phyloP scores from a whole-genome alignment of 2,113 vertebrate species.

The Stictonetta naevosa region DNA sequence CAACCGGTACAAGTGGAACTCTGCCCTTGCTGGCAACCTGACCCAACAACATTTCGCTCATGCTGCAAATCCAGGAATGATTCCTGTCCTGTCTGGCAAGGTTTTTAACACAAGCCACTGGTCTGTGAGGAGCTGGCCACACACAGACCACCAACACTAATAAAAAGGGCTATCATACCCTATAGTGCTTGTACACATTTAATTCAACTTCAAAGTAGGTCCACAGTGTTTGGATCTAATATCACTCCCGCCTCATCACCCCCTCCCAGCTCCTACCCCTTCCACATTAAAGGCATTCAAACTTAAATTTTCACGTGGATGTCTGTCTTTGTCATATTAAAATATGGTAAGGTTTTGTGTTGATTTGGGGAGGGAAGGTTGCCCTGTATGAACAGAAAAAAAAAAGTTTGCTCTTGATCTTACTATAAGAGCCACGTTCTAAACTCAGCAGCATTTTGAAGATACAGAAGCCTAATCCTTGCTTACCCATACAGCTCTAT shows the following conservation, averaged over 20 bases:
- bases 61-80: background rate
- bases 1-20: background rate
- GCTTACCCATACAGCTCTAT: background rate
- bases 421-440: background rate
- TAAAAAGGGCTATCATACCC: background rate
- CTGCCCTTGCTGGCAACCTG: background rate
- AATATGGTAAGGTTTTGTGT: background rate
- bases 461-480: background rate
- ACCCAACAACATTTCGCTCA: background rate
- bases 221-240: background rate
- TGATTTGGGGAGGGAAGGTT: background rate
- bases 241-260: background rate
- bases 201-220: background rate
- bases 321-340: background rate
- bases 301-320: background rate
- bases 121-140: background rate
- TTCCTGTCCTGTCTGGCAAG: background rate
- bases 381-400: background rate
- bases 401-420: background rate
- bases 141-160: background rate
- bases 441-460: background rate
- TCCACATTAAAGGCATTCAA: background rate
- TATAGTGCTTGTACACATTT: background rate
- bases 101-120: background rate
- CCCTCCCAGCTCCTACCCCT: background rate